A percentile compares a stretch with the other conserved stretches of the same genome.
Evolutionary conservation across 2,888 invertebrate species (phyloP).

Genomic region (Ormyrus nitidulus): DNA sequence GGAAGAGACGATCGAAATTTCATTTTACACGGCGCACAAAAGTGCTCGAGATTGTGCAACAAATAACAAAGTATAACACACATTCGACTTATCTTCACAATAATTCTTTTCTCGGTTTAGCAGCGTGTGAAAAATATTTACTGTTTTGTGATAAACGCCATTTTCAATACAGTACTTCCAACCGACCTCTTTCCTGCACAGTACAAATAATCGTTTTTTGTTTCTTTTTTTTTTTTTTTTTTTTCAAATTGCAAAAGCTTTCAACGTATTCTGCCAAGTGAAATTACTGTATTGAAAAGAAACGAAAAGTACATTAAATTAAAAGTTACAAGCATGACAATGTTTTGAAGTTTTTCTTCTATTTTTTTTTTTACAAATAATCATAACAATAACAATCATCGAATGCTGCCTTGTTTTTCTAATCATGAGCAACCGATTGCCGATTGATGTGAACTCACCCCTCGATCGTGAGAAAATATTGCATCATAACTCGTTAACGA

Average conservation of each 20-base stretch:
- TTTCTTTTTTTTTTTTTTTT: no score
- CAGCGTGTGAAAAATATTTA: slow-evolving; percentile 25
- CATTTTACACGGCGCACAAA: background rate
- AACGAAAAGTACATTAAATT: background rate
- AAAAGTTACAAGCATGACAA: slow-evolving; percentile 41
- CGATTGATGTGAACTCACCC: slow-evolving; percentile 30
- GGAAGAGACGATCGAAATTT: no score
- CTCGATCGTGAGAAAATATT: background rate
- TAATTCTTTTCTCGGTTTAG: slow-evolving; percentile 18
- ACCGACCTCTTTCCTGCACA: background rate
- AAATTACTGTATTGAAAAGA: slow-evolving; percentile 37
- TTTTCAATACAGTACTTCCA: slow-evolving; percentile 34
- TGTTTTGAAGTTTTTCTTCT: slow-evolving; percentile 37
- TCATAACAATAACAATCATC: slow-evolving; percentile 27
- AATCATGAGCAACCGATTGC: slow-evolving; percentile 10
- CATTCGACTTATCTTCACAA: background rate
- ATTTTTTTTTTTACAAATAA: slow-evolving; percentile 32
- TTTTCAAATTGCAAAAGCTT: background rate
- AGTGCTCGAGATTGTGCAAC: slow-evolving; percentile 12
- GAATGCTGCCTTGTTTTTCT: slow-evolving; percentile 16
- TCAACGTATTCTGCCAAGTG: background rate
- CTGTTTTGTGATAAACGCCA: slow-evolving; percentile 4
- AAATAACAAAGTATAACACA: slow-evolving; percentile 9
- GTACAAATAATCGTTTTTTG: no score
- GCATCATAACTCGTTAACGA: slow-evolving; percentile 3